These are phyloP conservation scores for Epirrhoe tristata DNA, from an alignment of 2,888 invertebrate genomes.

Conservation along the genomic window DNA sequence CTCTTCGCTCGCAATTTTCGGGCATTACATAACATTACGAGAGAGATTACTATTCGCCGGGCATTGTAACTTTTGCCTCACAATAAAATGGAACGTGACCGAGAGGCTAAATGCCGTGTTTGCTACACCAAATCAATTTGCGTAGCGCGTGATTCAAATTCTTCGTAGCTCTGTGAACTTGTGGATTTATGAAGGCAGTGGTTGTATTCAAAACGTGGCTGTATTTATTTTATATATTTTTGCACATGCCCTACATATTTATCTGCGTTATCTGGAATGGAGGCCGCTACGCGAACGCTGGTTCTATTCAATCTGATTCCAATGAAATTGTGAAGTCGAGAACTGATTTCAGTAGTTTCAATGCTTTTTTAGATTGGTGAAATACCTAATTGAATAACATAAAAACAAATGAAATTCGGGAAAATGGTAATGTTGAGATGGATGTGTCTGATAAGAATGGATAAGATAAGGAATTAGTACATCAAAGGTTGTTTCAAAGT, in stretches of 20 bases:
- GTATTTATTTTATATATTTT: constrained; percentile 15
- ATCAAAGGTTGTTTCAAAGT: no score
- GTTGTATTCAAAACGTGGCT: constrained; percentile 39
- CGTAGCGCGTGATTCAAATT: constrained; percentile 69
- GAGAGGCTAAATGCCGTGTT: constrained; percentile 71
- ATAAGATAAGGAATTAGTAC: no score
- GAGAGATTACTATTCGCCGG: constrained; percentile 62
- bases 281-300: neutral
- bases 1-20: constrained; percentile 57
- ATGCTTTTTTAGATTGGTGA: no score
- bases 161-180: constrained; percentile 46
- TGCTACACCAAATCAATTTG: constrained; percentile 75
- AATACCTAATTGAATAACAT: no score
- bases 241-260: neutral
- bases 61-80: constrained; percentile 77
- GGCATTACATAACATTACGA: constrained; percentile 68
- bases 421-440: no score
- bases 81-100: constrained; percentile 78
- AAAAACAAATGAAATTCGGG: no score
- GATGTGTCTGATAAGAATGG: no score
- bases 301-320: neutral
- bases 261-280: neutral
- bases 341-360: neutral
- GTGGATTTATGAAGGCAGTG: constrained; percentile 42
- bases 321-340: neutral